Base-by-base conservation (phyloP, 2,797 vertebrate genomes). In the Delichon dasypus region DNA sequence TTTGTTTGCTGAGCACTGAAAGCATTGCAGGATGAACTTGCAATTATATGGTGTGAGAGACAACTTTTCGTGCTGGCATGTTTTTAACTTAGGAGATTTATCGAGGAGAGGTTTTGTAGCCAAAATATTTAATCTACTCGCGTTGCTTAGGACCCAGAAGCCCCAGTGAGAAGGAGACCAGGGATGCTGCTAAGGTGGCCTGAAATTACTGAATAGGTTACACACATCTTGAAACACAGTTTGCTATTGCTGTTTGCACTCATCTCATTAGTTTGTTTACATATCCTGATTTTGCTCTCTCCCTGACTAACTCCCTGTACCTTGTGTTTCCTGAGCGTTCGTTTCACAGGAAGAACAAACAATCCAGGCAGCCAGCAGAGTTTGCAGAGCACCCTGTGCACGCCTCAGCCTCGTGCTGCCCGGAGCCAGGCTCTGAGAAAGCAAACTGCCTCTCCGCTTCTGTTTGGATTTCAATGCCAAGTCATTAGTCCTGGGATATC, bases 181-280 rank as follows among this genome's bases (percentile, higher is more conserved):
- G 34, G 30, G 64, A 38, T 68, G 22, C 53, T 85, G 1, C 10
- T 68, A 75, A 47, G 54, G 36, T 68, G 68, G 25, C 23, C 54
- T 89, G 75, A 81, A 62, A 72, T 42, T 44, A 74, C 45, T 47
- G 58, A 65, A 65, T 16, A 19, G n/a, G 22, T 86, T 90, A 38
- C 18, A 36, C 50, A 53, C 40, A 45, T 27, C 62, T 86, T 62
- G 66, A 86, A 86, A 70, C 79, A 72, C 58, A 55, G 61, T 65
- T 70, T 85, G 57, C 75, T 65, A 4, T 61, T 83, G 81, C 68
- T 92, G 66, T 85, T 94, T 93, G 87, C 36, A 27, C 68, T 92
- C 85, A 89, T 89, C 73, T 94, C 86, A 75, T 94, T 85, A 70
- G 61, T 72, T 72, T 94, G 85, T 93, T 95, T 92, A 81, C 57